Conservation (phyloP, 2,113 vertebrate species). For the Himantopus leucocephalus region DNA sequence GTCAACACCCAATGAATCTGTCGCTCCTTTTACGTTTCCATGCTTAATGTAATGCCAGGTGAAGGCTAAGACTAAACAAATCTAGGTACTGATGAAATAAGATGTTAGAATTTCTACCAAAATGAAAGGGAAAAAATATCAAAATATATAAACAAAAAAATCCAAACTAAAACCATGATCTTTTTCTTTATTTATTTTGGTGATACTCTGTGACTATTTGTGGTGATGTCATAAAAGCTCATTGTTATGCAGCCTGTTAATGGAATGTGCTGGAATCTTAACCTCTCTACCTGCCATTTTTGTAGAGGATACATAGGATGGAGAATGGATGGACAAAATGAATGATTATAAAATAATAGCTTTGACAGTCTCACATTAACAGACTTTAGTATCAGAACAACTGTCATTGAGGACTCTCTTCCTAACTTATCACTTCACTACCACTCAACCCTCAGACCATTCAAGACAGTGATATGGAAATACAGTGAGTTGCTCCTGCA, state of each 20-base stretch:
- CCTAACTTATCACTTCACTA: neutral
- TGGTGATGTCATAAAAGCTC: neutral
- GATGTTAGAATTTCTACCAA: neutral
- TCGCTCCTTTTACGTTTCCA: accelerated
- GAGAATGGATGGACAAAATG: neutral
- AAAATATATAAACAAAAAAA: neutral
- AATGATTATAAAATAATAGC: neutral
- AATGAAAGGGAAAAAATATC: neutral
- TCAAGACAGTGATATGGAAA: neutral
- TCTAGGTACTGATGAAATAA: neutral
- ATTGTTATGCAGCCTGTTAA: neutral
- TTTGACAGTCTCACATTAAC: neutral
- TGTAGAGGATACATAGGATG: neutral
- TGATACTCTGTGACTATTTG: neutral
- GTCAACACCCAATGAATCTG: neutral
- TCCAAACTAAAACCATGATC: accelerated
- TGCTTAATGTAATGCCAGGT: neutral
- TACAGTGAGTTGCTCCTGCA: neutral
- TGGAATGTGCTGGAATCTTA: neutral
- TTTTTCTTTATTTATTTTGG: neutral
- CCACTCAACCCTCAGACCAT: neutral
- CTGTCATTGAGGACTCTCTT: neutral
- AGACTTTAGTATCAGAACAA: neutral
- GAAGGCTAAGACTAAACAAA: neutral
- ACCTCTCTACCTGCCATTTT: neutral